These are phyloP conservation scores for Globodera ellingtonae DNA, from an alignment of 1,140 invertebrate species.

Conservation along the genomic window DNA sequence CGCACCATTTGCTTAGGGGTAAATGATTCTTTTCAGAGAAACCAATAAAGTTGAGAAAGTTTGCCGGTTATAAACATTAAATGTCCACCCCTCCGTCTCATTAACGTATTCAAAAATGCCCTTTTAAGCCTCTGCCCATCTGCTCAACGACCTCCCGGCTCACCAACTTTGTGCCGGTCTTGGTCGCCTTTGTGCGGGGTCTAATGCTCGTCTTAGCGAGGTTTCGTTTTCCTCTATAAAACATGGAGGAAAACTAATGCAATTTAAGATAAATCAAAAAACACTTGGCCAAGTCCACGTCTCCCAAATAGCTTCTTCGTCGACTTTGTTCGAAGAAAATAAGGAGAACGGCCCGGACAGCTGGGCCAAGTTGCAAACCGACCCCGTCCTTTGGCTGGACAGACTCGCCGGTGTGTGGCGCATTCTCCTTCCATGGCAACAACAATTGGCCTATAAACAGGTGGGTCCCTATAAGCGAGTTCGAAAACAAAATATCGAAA, in stretches of 20 bases:
- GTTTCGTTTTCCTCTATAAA: conserved; percentile 10
- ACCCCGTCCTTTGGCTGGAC: conserved; percentile 91
- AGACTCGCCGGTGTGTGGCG: conserved; percentile 83
- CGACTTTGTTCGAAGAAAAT: neutral
- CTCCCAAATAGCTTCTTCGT: neutral
- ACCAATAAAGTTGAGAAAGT: neutral
- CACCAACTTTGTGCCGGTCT: conserved; percentile 41
- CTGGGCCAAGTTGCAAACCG: conserved; percentile 70
- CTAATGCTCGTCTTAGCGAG: conserved; percentile 38
- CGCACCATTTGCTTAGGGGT: conserved; percentile 43
- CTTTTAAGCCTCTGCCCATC: conserved; percentile 48
- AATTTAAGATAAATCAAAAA: neutral
- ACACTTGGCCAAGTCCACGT: neutral
- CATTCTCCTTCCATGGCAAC: conserved; percentile 55
- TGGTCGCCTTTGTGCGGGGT: conserved; percentile 31
- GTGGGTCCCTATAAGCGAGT: neutral
- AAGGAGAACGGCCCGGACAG: conserved; percentile 45
- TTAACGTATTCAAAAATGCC: too few relatives aligned
- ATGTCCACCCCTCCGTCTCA: too few relatives aligned
- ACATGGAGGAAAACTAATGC: neutral
- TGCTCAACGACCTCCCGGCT: conserved; percentile 47
- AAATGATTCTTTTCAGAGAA: neutral
- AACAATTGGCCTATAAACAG: conserved; percentile 44
- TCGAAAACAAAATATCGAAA: neutral
- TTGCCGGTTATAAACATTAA: too few relatives aligned